phyloP scores from a whole-genome alignment of 2,797 vertebrate species.

The Nyctalus aviator region DNA sequence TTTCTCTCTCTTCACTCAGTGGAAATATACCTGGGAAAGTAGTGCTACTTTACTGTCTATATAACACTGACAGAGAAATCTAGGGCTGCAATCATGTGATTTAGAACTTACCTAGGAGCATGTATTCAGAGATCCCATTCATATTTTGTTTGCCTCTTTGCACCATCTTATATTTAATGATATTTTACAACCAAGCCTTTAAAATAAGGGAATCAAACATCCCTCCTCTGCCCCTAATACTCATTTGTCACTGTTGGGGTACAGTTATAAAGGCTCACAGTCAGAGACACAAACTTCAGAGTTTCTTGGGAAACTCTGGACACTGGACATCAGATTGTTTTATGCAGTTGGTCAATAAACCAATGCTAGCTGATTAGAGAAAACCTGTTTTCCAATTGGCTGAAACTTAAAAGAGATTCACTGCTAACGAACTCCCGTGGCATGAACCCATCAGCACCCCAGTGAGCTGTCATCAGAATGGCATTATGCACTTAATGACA shows the following conservation, averaged over 20 bases:
- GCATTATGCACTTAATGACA: background rate
- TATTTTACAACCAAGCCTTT: background rate
- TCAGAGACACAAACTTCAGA: background rate
- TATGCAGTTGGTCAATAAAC: background rate
- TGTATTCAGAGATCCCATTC: background rate
- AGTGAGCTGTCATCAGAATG: background rate
- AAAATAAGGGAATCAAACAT: background rate
- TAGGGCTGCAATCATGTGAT: background rate
- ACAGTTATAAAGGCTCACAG: background rate
- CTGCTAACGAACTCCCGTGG: background rate
- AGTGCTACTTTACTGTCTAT: background rate
- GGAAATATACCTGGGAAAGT: background rate
- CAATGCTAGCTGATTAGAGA: background rate
- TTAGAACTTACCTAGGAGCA: background rate
- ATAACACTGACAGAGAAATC: background rate
- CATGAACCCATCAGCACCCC: background rate
- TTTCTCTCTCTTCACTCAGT: background rate
- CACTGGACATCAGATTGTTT: background rate
- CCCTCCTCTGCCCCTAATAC: background rate
- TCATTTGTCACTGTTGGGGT: background rate
- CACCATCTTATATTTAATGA: background rate
- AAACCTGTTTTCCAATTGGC: background rate
- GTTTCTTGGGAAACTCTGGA: background rate
- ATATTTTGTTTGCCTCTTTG: background rate
- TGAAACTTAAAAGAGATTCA: background rate